Evolutionary conservation across 2,888 invertebrate species (phyloP).

Genomic region (Melanostoma scalare): DNA sequence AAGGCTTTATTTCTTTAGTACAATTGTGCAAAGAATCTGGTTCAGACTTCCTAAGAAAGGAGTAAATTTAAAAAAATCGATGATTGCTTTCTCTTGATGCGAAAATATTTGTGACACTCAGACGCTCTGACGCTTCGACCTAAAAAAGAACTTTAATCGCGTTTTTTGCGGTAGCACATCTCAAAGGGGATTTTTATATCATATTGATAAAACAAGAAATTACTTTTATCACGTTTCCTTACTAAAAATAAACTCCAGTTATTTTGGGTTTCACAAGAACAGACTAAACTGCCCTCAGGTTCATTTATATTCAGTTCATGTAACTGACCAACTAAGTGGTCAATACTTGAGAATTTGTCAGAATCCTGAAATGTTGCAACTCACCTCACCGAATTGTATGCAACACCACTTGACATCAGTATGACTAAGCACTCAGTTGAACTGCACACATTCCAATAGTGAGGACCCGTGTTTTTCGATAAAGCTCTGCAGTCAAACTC

Average conservation of each 20-base stretch:
- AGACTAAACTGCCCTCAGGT: not conserved
- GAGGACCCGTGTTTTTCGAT: conserved; percentile 15
- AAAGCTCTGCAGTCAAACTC: conserved; percentile 31
- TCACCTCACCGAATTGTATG: conserved; percentile 31
- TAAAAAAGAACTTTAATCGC: no score
- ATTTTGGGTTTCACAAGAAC: conserved; percentile 10
- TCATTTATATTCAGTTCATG: conserved; percentile 5
- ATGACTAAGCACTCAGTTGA: conserved; percentile 13
- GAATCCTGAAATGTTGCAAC: conserved; percentile 2
- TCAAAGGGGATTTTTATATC: no score
- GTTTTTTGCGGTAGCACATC: no score
- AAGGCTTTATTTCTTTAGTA: no score
- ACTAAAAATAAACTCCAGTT: not conserved
- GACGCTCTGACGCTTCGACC: no score
- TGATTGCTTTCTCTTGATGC: no score
- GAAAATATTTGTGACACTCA: no score
- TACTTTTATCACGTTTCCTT: not conserved
- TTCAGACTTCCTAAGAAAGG: no score
- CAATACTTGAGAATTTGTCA: conserved; percentile 19
- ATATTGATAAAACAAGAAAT: no score
- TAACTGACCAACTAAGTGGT: conserved; percentile 26
- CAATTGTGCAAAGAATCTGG: no score
- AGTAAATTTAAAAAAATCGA: no score
- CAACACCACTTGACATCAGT: conserved; percentile 31
- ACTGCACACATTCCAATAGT: conserved; percentile 30